phyloP scores from a whole-genome alignment of 2,888 invertebrate genomes.

The Epicampocera succincta region DNA sequence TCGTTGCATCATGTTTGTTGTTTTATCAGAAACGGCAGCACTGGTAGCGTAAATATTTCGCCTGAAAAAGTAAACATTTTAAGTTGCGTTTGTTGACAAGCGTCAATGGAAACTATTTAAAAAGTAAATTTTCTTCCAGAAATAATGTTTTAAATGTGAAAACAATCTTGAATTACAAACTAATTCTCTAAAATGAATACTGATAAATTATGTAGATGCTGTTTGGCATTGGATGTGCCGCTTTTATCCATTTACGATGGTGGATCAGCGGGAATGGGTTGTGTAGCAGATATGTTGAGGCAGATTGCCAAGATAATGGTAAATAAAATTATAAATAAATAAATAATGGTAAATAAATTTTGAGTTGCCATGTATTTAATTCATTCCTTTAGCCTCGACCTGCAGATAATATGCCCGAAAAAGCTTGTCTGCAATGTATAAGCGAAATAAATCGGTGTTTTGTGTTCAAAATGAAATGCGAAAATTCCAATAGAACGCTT shows the following conservation, averaged over 20 bases:
- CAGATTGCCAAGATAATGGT: conserved; percentile 76
- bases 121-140: neutral
- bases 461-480: conserved; percentile 81
- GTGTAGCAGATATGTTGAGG: conserved; percentile 78
- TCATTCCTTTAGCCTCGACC: conserved; percentile 73
- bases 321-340: conserved; percentile 18
- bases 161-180: neutral
- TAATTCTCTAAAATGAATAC: conserved; percentile 73
- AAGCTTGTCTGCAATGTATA: conserved; percentile 80
- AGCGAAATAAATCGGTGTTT: conserved; percentile 80
- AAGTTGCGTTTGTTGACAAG: too few species aligned
- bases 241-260: conserved; percentile 79
- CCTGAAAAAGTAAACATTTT: too few species aligned
- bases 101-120: too few species aligned
- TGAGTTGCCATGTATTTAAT: neutral
- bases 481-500: conserved; percentile 79
- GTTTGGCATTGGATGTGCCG: conserved; percentile 76
- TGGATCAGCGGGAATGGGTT: conserved; percentile 70
- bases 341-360: conserved; percentile 72
- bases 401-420: conserved; percentile 79
- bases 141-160: neutral
- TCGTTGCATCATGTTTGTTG: too few species aligned
- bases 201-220: conserved; percentile 80
- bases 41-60: too few species aligned
- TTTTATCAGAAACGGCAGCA: too few species aligned